Evolutionary conservation across 2,797 vertebrate genomes (phyloP).

Genomic region (Mastacembelus armatus): DNA sequence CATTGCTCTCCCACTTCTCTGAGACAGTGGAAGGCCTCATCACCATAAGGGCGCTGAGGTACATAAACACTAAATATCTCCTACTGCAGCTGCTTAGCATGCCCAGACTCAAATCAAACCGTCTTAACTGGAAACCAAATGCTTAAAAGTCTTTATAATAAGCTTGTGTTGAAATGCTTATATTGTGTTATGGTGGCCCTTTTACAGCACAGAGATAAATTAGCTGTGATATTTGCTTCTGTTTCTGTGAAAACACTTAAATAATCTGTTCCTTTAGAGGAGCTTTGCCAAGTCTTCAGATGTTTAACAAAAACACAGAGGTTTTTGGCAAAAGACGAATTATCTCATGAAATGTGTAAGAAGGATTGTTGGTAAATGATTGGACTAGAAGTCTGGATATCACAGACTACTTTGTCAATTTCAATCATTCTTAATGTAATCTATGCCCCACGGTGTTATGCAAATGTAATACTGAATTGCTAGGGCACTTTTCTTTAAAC

Average conservation of each 20-base stretch:
- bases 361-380: no score
- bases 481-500: neutral
- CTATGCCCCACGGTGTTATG: neutral
- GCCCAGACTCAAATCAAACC: no score
- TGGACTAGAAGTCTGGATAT: no score
- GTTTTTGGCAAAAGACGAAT: neutral
- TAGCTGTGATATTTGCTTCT: no score
- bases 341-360: neutral
- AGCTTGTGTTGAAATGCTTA: neutral
- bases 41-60: constrained; percentile 98
- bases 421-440: neutral
- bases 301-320: neutral
- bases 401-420: no score
- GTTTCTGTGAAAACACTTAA: no score
- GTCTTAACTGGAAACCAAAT: neutral
- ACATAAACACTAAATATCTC: neutral
- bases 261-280: no score
- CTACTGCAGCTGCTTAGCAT: neutral
- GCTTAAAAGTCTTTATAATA: neutral
- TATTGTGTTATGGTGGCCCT: no score
- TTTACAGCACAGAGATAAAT: no score
- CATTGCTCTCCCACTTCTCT: constrained; percentile 95
- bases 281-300: neutral
- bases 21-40: constrained; percentile 97
- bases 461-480: neutral